Base-by-base conservation (phyloP, 2,797 vertebrate genomes). In the Apogon hyalosoma region DNA sequence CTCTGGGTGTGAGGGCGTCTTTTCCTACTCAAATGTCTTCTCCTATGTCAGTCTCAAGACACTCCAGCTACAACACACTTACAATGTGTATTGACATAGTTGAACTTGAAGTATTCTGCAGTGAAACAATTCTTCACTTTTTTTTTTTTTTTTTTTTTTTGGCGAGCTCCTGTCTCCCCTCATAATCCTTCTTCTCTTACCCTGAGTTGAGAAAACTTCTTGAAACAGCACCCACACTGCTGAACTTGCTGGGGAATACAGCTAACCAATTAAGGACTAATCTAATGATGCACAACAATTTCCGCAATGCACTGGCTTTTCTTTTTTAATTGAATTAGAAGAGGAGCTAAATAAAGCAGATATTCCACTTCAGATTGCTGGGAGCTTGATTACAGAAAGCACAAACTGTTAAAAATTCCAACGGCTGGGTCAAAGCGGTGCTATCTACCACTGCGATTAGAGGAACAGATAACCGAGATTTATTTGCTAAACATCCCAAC, bases 401-500 rank as follows among this genome's bases (percentile, higher is more conserved):
- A 45, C 52, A 66, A 61, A 63, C 79, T 80, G 79, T 87, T 91
- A 79, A 87, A 77, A 83, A 90, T 90, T 89, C 82, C 73, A 69
- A 73, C 6, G 57, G 75, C 79, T 33, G 68, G 83, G 83, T 89
- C 71, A 75, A 76, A 88, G 84, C 61, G n/a, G 41, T 64, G 53
- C 79, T 84, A 89, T 92, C 87, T 91, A 78, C 78, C 54, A 69
- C 82, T 65, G 65, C 43, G 87, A 94, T 92, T 84, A 88, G 73
- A 87, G 77, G 57, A 48, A 49, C 75, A 88, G 90, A 94, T 94
- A 93, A 88, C 87, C 40, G 71, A 84, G 89, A 94, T 93, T 90
- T 92, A 93, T 92, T 91, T 84, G 87, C 83, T 90, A 88, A 92
- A 88, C 88, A 84, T 67, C 69, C 79, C 40, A 14, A 81, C 83